Conservation (phyloP, 1,140 invertebrate species). For the Triops cancriformis region DNA sequence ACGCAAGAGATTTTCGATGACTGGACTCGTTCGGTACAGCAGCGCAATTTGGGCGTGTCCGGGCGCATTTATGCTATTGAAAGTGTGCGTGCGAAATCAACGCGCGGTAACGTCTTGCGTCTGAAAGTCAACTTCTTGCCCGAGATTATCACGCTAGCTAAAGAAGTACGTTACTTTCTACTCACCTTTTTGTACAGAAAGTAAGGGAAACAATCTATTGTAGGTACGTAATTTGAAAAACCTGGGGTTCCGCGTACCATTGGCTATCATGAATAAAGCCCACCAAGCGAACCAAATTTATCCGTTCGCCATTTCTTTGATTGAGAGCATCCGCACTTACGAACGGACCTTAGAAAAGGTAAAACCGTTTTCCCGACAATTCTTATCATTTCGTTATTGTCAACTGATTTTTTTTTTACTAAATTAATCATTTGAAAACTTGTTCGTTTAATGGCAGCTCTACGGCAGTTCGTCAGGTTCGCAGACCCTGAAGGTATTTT, state of each 20-base stretch:
- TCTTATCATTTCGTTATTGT: not conserved
- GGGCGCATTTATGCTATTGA: constrained; percentile 94
- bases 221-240: constrained; percentile 90
- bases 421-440: constrained; percentile 13
- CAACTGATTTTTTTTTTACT: not conserved
- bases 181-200: not conserved
- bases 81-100: constrained; percentile 58
- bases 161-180: constrained; percentile 59
- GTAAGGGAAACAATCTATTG: constrained; percentile 25
- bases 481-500: constrained; percentile 14
- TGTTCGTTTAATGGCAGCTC: not conserved
- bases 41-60: constrained; percentile 84
- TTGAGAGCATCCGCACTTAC: constrained; percentile 95
- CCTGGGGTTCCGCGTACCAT: constrained; percentile 89
- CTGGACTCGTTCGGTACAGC: constrained; percentile 91
- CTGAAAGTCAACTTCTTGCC: constrained; percentile 95
- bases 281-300: constrained; percentile 98
- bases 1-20: constrained; percentile 96
- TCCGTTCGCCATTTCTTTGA: constrained; percentile 96
- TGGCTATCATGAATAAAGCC: constrained; percentile 97
- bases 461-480: not conserved
- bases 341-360: constrained; percentile 94
- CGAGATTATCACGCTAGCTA: constrained; percentile 95
- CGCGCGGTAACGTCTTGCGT: constrained; percentile 80
- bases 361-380: constrained; percentile 33